phyloP scores from a whole-genome alignment of 2,797 vertebrate species.

The Sternarchorhynchus goeldii region DNA sequence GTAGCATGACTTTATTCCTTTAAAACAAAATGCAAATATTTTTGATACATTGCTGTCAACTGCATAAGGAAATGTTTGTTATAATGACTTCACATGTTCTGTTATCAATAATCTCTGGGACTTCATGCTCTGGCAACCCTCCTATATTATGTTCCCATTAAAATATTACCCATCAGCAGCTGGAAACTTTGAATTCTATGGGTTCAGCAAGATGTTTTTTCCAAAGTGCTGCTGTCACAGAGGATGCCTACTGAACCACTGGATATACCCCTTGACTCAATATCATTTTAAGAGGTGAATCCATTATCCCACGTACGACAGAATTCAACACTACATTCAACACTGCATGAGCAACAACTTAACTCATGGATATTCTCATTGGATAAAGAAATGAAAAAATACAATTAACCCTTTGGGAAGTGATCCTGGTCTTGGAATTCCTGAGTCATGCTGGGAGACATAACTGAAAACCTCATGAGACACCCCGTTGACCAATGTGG shows the following conservation, averaged over 20 bases:
- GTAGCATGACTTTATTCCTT: conserved; percentile 66
- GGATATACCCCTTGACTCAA: neutral
- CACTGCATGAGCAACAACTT: neutral
- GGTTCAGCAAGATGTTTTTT: neutral
- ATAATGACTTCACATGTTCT: conserved; percentile 27
- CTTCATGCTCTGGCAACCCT: conserved; percentile 12
- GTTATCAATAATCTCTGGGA: conserved; percentile 6
- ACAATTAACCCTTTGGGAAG: neutral
- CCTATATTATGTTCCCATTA: neutral
- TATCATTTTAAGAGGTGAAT: neutral
- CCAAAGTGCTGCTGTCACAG: neutral
- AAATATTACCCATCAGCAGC: neutral
- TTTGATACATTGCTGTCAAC: conserved; percentile 69
- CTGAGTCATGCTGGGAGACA: conserved; percentile 59
- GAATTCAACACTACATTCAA: neutral
- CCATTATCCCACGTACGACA: neutral
- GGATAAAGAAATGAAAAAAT: neutral
- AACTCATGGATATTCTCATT: neutral
- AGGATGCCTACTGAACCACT: neutral
- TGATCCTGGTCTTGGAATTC: conserved; percentile 3
- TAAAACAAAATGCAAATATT: conserved; percentile 68
- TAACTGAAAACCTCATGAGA: conserved; percentile 61
- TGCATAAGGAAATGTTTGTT: conserved; percentile 54
- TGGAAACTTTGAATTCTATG: neutral
- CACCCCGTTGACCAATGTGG: conserved; percentile 71